These are phyloP conservation scores for Microplitis mediator DNA, from an alignment of 1,140 invertebrate species.

Conservation along the genomic window DNA sequence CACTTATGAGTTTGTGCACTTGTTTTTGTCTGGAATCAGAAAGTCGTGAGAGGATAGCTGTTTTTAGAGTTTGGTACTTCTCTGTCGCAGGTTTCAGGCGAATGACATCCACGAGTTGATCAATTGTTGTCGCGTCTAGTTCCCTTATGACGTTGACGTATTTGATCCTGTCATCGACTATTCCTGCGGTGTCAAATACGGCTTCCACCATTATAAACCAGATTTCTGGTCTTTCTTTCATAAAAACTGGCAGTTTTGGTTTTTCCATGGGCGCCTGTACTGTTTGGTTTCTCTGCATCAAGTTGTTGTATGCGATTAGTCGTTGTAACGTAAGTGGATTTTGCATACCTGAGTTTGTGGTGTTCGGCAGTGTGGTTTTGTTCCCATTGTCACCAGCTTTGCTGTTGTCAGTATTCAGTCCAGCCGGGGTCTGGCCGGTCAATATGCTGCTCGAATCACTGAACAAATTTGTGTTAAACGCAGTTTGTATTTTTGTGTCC, in stretches of 20 bases:
- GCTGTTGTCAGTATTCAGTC: no score
- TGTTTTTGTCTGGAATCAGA: no score
- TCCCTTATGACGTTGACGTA: no score
- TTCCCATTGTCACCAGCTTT: no score
- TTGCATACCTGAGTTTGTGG: no score
- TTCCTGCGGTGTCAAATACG: not conserved
- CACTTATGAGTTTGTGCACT: slow-evolving; percentile 31
- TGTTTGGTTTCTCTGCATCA: not conserved
- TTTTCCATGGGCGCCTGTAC: not conserved
- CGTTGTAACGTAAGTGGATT: not conserved
- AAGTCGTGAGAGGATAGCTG: slow-evolving; percentile 6
- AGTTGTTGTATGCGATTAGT: not conserved
- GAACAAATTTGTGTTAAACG: no score
- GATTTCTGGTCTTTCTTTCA: not conserved
- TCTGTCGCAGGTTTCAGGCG: not conserved
- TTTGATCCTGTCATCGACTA: not conserved
- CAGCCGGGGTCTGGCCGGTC: no score
- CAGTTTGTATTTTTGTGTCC: no score
- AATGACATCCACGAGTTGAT: slow-evolving; percentile 23
- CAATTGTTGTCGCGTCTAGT: not conserved
- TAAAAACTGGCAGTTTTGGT: not conserved
- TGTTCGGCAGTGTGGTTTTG: no score
- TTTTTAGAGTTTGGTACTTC: slow-evolving; percentile 27
- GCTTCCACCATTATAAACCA: slow-evolving; percentile 1
- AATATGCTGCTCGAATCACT: no score